Conservation (phyloP, 2,797 vertebrate genomes). For the Pseudochaenichthys georgianus region DNA sequence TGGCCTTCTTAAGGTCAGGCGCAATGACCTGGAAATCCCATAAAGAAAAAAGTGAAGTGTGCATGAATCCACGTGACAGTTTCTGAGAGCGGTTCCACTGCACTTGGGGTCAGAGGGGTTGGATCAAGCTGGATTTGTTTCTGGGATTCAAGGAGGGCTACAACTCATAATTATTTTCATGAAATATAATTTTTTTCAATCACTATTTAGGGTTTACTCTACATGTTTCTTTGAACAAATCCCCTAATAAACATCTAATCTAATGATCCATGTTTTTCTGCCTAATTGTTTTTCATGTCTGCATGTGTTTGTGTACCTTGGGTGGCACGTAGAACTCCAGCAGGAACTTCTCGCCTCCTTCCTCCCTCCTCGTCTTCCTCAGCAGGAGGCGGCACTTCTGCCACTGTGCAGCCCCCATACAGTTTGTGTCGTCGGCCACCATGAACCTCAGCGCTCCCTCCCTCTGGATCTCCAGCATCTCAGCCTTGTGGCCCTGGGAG, state of each 20-base stretch:
- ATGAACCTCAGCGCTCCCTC: slow-evolving; percentile 95
- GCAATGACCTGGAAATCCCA: slow-evolving; percentile 76
- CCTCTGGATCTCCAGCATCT: slow-evolving; percentile 94
- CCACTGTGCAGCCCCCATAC: slow-evolving; percentile 93
- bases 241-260: not conserved
- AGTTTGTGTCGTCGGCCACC: slow-evolving; percentile 95
- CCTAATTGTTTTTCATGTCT: not conserved
- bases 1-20: slow-evolving; percentile 67
- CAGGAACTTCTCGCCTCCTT: slow-evolving; percentile 91
- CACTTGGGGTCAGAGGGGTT: slow-evolving; percentile 16
- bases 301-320: slow-evolving; percentile 86
- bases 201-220: not conserved
- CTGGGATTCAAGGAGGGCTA: slow-evolving; percentile 14
- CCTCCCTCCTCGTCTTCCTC: slow-evolving; percentile 87
- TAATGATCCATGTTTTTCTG: not conserved
- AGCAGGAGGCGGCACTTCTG: slow-evolving; percentile 96
- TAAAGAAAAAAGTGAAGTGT: slow-evolving; percentile 54
- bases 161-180: slow-evolving; percentile 12
- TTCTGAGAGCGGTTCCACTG: slow-evolving; percentile 15
- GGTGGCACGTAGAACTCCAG: slow-evolving; percentile 98
- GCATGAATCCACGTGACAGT: slow-evolving; percentile 18
- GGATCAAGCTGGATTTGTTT: slow-evolving; percentile 23
- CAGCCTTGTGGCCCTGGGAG: slow-evolving; percentile 89
- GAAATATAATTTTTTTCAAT: slow-evolving; percentile 13
- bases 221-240: not conserved